Conservation (phyloP, 2,113 vertebrate species). For the Neolamprologus tretocephalus region DNA sequence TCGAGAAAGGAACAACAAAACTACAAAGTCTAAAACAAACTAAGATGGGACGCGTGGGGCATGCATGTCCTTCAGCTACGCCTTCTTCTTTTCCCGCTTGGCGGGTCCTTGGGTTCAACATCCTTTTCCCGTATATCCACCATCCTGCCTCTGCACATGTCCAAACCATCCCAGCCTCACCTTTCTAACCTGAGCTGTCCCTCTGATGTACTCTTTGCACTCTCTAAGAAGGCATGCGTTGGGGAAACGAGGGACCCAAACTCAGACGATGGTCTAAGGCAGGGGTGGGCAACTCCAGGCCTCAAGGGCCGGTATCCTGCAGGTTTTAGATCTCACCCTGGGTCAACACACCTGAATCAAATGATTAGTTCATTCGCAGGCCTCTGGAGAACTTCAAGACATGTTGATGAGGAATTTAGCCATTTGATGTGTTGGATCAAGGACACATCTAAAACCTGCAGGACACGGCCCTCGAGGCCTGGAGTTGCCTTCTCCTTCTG, state of each 20-base stretch:
- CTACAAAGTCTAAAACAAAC: not conserved
- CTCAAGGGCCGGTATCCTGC: rapidly evolving
- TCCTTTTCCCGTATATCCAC: not conserved
- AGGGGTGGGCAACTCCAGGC: not conserved
- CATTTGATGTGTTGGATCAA: not conserved
- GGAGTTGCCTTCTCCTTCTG: not conserved
- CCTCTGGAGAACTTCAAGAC: not conserved
- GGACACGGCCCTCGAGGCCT: not conserved
- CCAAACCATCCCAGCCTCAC: not conserved
- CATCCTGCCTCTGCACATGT: not conserved
- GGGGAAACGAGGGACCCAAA: not conserved
- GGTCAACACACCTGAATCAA: not conserved
- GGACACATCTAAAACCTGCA: not conserved
- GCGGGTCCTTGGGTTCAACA: not conserved
- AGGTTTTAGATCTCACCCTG: not conserved
- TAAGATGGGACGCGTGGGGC: rapidly evolving
- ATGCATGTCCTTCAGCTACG: not conserved
- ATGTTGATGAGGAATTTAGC: not conserved
- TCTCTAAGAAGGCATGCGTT: not conserved
- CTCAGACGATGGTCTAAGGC: not conserved
- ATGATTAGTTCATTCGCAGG: rapidly evolving
- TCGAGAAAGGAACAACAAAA: not conserved
- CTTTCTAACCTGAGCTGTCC: not conserved
- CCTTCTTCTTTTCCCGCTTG: not conserved
- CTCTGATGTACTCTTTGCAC: not conserved